Evolutionary conservation across 2,888 invertebrate species (phyloP).

Genomic region (Ophonus ardosiacus): DNA sequence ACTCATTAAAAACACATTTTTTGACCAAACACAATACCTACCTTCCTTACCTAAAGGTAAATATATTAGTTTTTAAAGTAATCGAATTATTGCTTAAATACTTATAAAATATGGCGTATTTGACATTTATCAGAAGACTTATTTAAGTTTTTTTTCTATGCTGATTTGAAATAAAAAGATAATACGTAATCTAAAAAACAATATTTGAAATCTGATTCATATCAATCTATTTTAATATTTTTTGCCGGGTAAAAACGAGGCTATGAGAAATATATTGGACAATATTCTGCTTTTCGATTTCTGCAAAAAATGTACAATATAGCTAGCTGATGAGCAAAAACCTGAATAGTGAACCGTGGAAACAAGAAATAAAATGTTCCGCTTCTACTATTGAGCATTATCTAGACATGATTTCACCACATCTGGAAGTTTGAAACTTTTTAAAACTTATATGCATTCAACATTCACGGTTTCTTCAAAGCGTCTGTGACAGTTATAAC

Average conservation of each 20-base stretch:
- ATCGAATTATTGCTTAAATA: too few relatives aligned
- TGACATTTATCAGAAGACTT: too few relatives aligned
- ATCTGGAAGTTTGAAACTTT: constrained; percentile 50
- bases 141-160: too few relatives aligned
- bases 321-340: not conserved
- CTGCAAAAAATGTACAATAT: not conserved
- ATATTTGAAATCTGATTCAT: not conserved
- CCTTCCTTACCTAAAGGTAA: too few relatives aligned
- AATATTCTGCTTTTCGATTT: not conserved
- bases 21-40: too few relatives aligned
- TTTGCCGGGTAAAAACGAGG: not conserved
- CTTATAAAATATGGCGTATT: too few relatives aligned
- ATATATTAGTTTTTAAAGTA: too few relatives aligned
- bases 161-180: too few relatives aligned
- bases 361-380: constrained; percentile 15
- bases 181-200: not conserved
- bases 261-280: not conserved
- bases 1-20: too few relatives aligned
- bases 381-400: constrained; percentile 6
- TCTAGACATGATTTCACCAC: constrained; percentile 42
- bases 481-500: constrained; percentile 47
- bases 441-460: constrained; percentile 35
- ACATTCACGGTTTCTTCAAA: constrained; percentile 40
- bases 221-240: not conserved
- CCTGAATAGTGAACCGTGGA: not conserved